These are phyloP conservation scores for Olivierus martensii DNA, from an alignment of 1,140 invertebrate species.

Conservation along the genomic window DNA sequence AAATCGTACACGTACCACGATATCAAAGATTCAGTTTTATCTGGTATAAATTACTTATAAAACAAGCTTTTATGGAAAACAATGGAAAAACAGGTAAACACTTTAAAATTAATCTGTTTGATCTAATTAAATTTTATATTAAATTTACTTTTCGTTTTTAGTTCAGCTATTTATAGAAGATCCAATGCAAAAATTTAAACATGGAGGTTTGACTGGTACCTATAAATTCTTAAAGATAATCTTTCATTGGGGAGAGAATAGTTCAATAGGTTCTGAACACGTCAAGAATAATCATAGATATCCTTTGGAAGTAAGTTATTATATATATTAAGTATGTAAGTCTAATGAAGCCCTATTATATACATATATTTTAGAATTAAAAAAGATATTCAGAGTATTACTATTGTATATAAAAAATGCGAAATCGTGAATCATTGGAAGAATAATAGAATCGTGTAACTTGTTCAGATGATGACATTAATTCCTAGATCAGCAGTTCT, in stretches of 20 bases:
- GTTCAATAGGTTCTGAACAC: slow-evolving; percentile 73
- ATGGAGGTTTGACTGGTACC: slow-evolving; percentile 41
- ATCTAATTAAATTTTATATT: no score
- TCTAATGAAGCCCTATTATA: no score
- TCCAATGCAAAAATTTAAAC: slow-evolving; percentile 33
- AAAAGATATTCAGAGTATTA: no score
- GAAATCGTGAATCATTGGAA: no score
- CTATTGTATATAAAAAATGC: no score
- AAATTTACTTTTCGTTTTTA: neutral
- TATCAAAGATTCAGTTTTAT: slow-evolving; percentile 23
- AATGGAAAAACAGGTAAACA: slow-evolving; percentile 30
- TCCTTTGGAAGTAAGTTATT: slow-evolving; percentile 24
- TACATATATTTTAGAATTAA: no score
- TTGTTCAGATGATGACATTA: no score
- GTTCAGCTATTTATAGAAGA: slow-evolving; percentile 34
- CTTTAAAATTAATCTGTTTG: no score
- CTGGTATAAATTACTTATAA: slow-evolving; percentile 20
- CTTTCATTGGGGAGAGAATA: slow-evolving; percentile 73
- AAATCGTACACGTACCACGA: no score
- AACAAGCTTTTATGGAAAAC: slow-evolving; percentile 22
- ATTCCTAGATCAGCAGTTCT: no score
- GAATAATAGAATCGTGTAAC: no score
- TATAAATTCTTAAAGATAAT: slow-evolving; percentile 70
- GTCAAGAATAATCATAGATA: slow-evolving; percentile 50
- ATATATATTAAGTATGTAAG: no score